Evolutionary conservation across 1,140 invertebrate genomes (phyloP), one percentile per base, ranked within the genome.

Genomic region (Watersipora subatra): DNA sequence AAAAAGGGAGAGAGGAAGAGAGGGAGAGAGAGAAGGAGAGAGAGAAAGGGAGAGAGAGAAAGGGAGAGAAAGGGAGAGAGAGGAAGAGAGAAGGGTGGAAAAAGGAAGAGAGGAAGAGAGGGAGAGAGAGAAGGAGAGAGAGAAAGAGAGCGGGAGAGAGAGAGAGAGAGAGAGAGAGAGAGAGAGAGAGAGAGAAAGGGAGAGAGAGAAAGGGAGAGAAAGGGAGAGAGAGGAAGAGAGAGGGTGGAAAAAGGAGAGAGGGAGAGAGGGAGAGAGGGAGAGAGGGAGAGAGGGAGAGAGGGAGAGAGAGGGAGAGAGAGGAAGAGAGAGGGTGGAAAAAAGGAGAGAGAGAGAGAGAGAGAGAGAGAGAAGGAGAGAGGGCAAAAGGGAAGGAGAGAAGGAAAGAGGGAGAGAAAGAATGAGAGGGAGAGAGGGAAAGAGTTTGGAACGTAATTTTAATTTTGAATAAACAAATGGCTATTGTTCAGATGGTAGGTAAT

Each of bases 121-220:
- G n/a, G n/a, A n/a, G n/a, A n/a, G n/a, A n/a, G n/a, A n/a, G n/a
- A n/a, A n/a, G n/a, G n/a, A n/a, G 62, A 59, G 62, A 64, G 28
- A 34, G 20, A 59, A 66, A 30, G 61, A n/a, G n/a, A n/a, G n/a
- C n/a, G n/a, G n/a, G n/a, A n/a, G n/a, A n/a, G n/a, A n/a, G n/a
- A n/a, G n/a, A 58, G 61, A 57, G 64, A 59, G 58, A 30, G 55
- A 55, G 34, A 58, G 28, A 65, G 68, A 56, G 75, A 70, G 70
- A 62, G 71, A 66, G 73, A 72, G 57, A 70, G 71, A 61, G 64
- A 67, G 64, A 67, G 73, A 71, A 63, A 69, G 64, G 72, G 69
- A 59, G 72, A 67, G 30, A 73, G 73, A 56, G 70, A 71, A 66
- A 62, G 68, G 63, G 68, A 68, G 34, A 65, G 69, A 68, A 63